A percentile compares a stretch with the other conserved stretches of the same genome.
Conservation (phyloP, 1,140 invertebrate genomes). For the Eupeodes corollae region DNA sequence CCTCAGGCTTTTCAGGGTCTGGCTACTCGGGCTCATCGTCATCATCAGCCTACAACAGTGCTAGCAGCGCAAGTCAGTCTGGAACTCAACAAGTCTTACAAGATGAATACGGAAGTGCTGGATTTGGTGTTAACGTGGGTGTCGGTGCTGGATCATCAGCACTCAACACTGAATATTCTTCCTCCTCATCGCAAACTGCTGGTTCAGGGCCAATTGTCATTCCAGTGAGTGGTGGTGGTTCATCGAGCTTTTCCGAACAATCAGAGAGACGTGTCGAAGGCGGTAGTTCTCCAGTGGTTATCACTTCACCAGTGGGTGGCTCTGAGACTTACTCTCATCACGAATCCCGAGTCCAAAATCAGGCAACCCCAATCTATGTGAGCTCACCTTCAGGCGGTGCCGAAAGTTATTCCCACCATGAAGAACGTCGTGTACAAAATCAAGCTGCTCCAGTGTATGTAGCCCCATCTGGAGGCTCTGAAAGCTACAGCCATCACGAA, state of each 20-base stretch:
- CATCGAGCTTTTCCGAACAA: not conserved
- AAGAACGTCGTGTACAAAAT: conserved; percentile 6
- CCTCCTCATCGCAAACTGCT: not conserved
- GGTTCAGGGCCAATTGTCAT: conserved; percentile 7
- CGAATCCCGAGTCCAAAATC: conserved; percentile 5
- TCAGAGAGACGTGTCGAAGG: conserved; percentile 4
- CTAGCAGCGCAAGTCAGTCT: no score
- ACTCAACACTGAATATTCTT: conserved; percentile 3
- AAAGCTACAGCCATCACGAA: conserved; percentile 23
- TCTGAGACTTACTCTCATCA: conserved; percentile 6
- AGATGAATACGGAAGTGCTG: conserved; percentile 17
- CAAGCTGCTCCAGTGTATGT: conserved; percentile 10
- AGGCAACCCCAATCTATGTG: conserved; percentile 1
- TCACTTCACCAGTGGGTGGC: conserved; percentile 1
- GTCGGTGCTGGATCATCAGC: conserved; percentile 6
- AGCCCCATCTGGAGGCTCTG: conserved; percentile 15
- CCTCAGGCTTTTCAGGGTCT: not conserved
- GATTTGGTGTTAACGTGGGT: conserved; percentile 20
- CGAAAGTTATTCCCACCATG: conserved; percentile 10
- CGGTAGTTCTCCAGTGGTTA: conserved; percentile 1
- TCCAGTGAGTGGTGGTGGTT: conserved; percentile 1
- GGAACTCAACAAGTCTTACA: conserved; percentile 14
- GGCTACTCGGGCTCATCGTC: no score
- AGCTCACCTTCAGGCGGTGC: conserved; percentile 5
- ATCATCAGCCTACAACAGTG: no score